Evolutionary conservation across 2,113 vertebrate species (phyloP).

Genomic region (Picathartes gymnocephalus): DNA sequence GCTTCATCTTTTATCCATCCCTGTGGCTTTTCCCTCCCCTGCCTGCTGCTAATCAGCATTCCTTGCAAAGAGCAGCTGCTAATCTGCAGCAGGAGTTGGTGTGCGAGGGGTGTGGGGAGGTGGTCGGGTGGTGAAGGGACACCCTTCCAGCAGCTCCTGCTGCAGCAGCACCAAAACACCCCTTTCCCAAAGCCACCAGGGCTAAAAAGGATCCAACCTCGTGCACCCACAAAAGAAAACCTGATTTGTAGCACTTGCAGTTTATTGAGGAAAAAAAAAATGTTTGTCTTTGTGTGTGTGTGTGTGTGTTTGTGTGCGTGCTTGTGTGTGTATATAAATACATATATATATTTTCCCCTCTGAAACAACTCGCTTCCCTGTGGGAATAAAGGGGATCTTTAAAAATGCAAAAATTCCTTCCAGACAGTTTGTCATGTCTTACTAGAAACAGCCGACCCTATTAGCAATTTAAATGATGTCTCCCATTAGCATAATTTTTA

Average conservation of each 20-base stretch:
- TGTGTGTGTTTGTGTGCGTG: background rate
- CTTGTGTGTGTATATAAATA: slow-evolving; percentile 41
- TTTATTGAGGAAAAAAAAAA: background rate
- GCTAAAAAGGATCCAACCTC: background rate
- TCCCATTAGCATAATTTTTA: slow-evolving; percentile 65
- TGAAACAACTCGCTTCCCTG: slow-evolving; percentile 22
- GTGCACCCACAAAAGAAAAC: background rate
- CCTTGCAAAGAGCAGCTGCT: slow-evolving; percentile 34
- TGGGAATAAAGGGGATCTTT: slow-evolving; percentile 62
- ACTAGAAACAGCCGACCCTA: slow-evolving; percentile 43
- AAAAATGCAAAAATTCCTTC: slow-evolving; percentile 65
- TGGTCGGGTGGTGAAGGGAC: background rate
- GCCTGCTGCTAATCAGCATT: slow-evolving; percentile 57
- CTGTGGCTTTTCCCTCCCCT: slow-evolving; percentile 31
- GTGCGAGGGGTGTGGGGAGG: background rate
- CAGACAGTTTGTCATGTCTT: slow-evolving; percentile 65
- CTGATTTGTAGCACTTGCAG: background rate
- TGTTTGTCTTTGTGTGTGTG: background rate
- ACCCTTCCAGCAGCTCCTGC: background rate
- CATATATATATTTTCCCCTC: slow-evolving; percentile 47
- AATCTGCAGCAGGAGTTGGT: background rate
- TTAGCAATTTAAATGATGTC: slow-evolving; percentile 64
- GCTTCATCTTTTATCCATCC: slow-evolving; percentile 44
- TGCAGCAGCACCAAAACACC: background rate
- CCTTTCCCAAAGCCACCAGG: rapidly evolving